These are phyloP conservation scores for Enteromius anoplus DNA, from an alignment of 2,797 vertebrate genomes.

Conservation along the genomic window DNA sequence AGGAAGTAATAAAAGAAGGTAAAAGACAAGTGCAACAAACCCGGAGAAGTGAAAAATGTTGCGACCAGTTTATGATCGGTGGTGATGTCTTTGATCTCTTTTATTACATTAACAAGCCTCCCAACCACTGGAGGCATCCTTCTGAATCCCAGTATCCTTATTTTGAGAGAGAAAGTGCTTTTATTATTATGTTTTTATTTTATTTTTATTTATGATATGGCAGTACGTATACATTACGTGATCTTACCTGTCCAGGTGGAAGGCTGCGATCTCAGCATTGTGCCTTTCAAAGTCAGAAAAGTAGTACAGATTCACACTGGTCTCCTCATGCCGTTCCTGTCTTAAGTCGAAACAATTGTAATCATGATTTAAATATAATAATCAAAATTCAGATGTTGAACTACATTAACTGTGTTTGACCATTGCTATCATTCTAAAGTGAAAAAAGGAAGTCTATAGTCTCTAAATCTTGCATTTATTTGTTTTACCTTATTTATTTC, in stretches of 20 bases:
- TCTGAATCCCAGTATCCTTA: constrained; percentile 84
- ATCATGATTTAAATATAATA: neutral
- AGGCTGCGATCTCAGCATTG: constrained; percentile 85
- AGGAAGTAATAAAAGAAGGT: neutral
- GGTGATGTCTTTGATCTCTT: constrained; percentile 82
- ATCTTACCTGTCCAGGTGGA: constrained; percentile 84
- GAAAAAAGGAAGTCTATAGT: no score
- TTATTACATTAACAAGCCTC: constrained; percentile 79
- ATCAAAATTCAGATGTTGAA: neutral
- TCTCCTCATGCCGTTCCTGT: constrained; percentile 83
- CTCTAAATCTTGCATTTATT: neutral
- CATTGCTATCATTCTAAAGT: no score
- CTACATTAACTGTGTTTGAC: neutral
- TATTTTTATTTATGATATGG: neutral
- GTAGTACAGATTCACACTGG: constrained; percentile 84
- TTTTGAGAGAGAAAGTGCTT: constrained; percentile 14
- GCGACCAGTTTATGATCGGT: constrained; percentile 80
- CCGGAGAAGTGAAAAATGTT: constrained; percentile 86
- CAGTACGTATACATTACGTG: no score
- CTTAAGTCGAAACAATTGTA: constrained; percentile 62
- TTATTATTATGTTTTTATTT: neutral
- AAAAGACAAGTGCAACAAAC: constrained; percentile 60
- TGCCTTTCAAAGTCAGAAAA: constrained; percentile 90
- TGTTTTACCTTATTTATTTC: neutral
- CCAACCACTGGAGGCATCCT: constrained; percentile 83